These are phyloP conservation scores for Dicrurus megarhynchus DNA, from an alignment of 2,113 vertebrate species.

Conservation along the genomic window DNA sequence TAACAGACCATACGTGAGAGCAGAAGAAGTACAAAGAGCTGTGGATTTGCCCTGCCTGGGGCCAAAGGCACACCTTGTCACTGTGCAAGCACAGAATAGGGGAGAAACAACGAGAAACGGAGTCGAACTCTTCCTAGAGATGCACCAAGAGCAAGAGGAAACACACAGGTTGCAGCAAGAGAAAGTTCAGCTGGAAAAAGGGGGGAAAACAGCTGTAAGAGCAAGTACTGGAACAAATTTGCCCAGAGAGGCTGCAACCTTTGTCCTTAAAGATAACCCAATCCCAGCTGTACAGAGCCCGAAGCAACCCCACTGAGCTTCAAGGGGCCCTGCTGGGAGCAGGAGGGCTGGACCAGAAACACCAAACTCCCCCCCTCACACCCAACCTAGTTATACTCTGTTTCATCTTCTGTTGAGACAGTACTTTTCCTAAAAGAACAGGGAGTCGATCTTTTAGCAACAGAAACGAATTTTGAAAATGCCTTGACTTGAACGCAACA, in stretches of 20 bases:
- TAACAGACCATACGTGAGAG: neutral
- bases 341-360: neutral
- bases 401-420: neutral
- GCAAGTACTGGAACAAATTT: neutral
- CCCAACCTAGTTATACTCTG: neutral
- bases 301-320: neutral
- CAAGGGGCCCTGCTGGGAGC: neutral
- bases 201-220: rapidly evolving
- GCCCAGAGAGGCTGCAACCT: neutral
- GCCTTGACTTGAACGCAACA: neutral
- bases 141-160: neutral
- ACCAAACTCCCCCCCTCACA: neutral
- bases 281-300: neutral
- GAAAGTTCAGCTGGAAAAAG: neutral
- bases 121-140: neutral
- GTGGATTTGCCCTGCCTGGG: neutral
- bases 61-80: neutral
- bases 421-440: neutral
- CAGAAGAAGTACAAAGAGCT: neutral
- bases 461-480: neutral
- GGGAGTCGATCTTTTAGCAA: neutral
- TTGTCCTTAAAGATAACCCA: neutral
- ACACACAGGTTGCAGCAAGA: neutral
- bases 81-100: neutral
- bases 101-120: neutral